phyloP scores from a whole-genome alignment of 2,113 vertebrate genomes.

The Vulpes vulpes region DNA sequence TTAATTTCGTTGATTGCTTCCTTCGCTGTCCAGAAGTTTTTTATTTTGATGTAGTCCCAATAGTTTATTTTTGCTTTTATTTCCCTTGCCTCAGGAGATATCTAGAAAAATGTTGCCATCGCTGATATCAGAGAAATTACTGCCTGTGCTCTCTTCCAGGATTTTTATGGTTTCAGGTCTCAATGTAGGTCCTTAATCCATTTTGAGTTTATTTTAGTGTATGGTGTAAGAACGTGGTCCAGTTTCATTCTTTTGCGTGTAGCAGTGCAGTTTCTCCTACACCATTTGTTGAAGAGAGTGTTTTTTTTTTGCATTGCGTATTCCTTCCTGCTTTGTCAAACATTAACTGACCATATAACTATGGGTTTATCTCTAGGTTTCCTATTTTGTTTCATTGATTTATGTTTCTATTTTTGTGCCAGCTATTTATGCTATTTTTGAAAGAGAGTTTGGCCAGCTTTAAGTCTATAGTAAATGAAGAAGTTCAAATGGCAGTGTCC shows the following conservation, averaged over 20 bases:
- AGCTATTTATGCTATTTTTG: neutral
- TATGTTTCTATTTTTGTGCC: neutral
- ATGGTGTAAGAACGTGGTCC: neutral
- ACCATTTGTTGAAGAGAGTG: neutral
- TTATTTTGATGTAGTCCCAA: too few relatives aligned
- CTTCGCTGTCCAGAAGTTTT: too few relatives aligned
- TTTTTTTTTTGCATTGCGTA: neutral
- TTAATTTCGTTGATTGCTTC: too few relatives aligned
- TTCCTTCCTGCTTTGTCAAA: neutral
- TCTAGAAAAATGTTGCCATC: too few relatives aligned
- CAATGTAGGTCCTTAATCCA: too few relatives aligned
- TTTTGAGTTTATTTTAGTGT: neutral
- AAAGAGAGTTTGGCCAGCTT: neutral
- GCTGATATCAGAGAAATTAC: too few relatives aligned
- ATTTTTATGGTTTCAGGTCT: too few relatives aligned
- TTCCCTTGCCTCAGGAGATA: too few relatives aligned
- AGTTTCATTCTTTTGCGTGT: neutral
- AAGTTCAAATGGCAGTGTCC: neutral
- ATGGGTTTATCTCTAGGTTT: neutral
- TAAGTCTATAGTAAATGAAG: neutral
- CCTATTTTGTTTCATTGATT: neutral
- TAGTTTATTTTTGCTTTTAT: too few relatives aligned
- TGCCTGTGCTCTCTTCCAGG: too few relatives aligned
- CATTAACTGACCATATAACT: neutral
- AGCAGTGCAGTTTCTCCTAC: neutral